Base-by-base conservation (phyloP, 2,888 invertebrate genomes). In the Scelioninae gen. 2 region DNA sequence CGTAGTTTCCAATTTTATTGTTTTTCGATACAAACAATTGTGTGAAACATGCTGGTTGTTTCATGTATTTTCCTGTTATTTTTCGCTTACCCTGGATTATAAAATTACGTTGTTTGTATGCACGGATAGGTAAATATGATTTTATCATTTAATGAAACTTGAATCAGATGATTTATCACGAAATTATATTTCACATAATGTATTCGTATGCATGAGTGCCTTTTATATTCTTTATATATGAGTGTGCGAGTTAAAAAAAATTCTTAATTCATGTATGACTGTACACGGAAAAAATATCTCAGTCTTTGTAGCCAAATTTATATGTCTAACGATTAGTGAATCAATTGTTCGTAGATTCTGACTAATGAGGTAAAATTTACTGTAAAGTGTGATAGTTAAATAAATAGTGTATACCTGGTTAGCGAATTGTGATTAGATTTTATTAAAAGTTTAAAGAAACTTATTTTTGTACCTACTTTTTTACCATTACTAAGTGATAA, bases 181-280 rank as follows among this genome's bases (percentile, higher is more conserved):
- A 60, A 45, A 35, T 58, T 50, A 41, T 46, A 22, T 37, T 60
- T 60, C 57, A 61, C 35, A 55, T 35, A 46, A 58, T 43, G 18
- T 41, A 57, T 43, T 43, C 19, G 1, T 5, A 35, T 13, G 11
- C 45, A 6, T 3, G 22, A 11, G 22, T 41, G 39, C 16, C 46
- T 13, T 25, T 28, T 46, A 22, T 46, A 0, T 41, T 46, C 25
- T 9, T 11, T 46, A 13, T 28, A 22, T 0, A 9, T 19, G 18
- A 13, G 11, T 11, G 35, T 10, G 6, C 6, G 35, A 35, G 35
- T 13, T 1, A 31, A 35, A 41, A 2, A 18, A 46, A 52, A 19
- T 22, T 39, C 9, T 53, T 39, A 53, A 53, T 39, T 39, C 22
- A 7, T 10, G 13, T 22, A 35, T 9, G 37, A 22, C 15, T 39